Base-by-base conservation (phyloP, 1,140 invertebrate genomes). In the Eubasilissa regina region DNA sequence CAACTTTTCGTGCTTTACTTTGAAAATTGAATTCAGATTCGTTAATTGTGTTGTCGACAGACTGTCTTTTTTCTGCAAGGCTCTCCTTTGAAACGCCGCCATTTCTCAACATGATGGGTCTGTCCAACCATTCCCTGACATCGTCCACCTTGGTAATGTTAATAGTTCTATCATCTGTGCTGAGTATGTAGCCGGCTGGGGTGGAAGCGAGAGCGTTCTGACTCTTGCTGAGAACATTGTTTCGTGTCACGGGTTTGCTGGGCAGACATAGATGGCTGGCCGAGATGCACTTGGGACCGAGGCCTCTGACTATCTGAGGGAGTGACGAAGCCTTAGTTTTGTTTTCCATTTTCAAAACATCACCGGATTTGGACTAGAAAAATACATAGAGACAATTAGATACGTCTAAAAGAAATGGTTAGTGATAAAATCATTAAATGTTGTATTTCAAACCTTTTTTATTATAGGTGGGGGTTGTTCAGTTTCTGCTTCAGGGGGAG, bases 41-140 rank as follows among this genome's bases (percentile, higher is more conserved):
- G n/a, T 53, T 64, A 10, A 82, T 58, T 0, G 58, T 58, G 70
- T 78, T 74, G 21, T 82, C 81, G 10, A 75, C 75, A 3, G 81
- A 83, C 19, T 83, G 81, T 10, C 81, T 53, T 56, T 83, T 83
- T 58, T 83, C 81, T 4, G 76, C 81, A 0, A 55, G 12, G 17
- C n/a, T 64, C 44, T 80, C 81, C 25, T 83, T 83, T 0, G 81
- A 56, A 8, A 72, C 44, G 15, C 66, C 74, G 10, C 70, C 53
- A 19, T 85, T 83, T 64, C 86, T 86, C 1, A 87, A 81, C 0
- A 86, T 83, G 7, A 85, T 84, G 0, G 86, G 85, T 8, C 85
- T 85, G n/a, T 89, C 88, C 48, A 89, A 83, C 87, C 87, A 89
- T 73, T 87, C 83, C 1, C 85, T 85, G 19, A 89, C 87, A 79